phyloP scores from a whole-genome alignment of 2,797 vertebrate species.

The Cercopithecus petaurista region DNA sequence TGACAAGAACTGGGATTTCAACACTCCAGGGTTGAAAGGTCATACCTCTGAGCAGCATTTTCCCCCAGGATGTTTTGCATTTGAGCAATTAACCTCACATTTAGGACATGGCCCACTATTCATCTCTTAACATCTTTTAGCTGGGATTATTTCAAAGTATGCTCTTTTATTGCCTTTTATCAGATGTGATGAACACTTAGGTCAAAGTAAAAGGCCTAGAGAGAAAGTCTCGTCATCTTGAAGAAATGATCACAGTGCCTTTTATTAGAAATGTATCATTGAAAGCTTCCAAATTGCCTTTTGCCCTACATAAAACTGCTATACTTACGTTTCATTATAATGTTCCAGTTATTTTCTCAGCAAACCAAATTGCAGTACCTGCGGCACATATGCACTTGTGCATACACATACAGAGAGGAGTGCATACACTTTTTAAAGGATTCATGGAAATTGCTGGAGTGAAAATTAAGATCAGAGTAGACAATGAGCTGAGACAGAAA shows the following conservation, averaged over 20 bases:
- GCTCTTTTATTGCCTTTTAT: constrained; percentile 57
- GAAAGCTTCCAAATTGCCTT: constrained; percentile 30
- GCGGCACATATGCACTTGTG: neutral
- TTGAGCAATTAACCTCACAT: constrained; percentile 74
- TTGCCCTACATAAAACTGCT: constrained; percentile 29
- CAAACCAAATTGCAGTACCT: neutral
- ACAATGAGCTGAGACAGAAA: neutral
- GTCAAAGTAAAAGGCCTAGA: constrained; percentile 57
- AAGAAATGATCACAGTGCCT: constrained; percentile 28
- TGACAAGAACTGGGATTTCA: constrained; percentile 59
- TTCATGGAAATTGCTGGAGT: neutral
- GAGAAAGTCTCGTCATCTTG: constrained; percentile 10
- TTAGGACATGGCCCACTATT: constrained; percentile 28
- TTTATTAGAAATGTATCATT: constrained; percentile 47
- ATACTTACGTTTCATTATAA: neutral
- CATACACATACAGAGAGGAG: neutral
- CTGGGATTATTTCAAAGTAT: constrained; percentile 59
- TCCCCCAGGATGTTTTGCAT: constrained; percentile 51
- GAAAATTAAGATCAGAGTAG: neutral
- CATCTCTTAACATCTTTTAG: constrained; percentile 44
- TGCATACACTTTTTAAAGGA: neutral
- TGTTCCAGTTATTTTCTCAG: neutral
- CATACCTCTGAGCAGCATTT: constrained; percentile 26
- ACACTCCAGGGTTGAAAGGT: constrained; percentile 44
- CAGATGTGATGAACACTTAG: constrained; percentile 39